A percentile compares a stretch with the other conserved stretches of the same genome.
Conservation (phyloP, 2,888 invertebrate species). For the Phortica okadai region DNA sequence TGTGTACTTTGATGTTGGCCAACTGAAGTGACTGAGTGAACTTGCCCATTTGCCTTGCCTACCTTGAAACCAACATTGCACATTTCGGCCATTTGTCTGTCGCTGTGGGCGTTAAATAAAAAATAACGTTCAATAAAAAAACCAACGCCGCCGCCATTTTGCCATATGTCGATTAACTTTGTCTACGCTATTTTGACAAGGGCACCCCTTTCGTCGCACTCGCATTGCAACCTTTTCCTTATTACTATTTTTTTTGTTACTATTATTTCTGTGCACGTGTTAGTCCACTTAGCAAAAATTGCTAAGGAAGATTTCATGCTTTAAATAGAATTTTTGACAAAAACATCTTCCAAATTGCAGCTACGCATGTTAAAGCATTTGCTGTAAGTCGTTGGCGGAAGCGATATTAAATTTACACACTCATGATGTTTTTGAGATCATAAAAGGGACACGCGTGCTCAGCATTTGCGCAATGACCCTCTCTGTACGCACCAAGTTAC, state of each 20-base stretch:
- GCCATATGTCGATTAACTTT: constrained; percentile 24
- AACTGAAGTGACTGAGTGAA: constrained; percentile 50
- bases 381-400: too few species aligned
- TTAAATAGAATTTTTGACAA: too few species aligned
- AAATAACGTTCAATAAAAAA: constrained; percentile 61
- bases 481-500: too few species aligned
- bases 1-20: neutral
- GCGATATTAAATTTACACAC: too few species aligned
- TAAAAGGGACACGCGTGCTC: too few species aligned
- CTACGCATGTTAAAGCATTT: too few species aligned
- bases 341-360: too few species aligned
- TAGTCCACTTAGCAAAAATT: constrained; percentile 38
- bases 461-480: too few species aligned
- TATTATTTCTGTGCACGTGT: constrained; percentile 56
- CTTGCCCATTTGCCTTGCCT: too few species aligned
- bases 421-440: too few species aligned
- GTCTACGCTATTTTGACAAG: constrained; percentile 36
- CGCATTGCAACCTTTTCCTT: neutral
- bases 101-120: constrained; percentile 70
- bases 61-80: neutral
- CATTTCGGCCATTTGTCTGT: constrained; percentile 52
- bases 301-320: too few species aligned
- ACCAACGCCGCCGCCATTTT: constrained; percentile 38
- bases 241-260: constrained; percentile 19
- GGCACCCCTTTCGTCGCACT: constrained; percentile 36